Conservation (phyloP, 1,140 invertebrate species). For the Phocides pigmalion region DNA sequence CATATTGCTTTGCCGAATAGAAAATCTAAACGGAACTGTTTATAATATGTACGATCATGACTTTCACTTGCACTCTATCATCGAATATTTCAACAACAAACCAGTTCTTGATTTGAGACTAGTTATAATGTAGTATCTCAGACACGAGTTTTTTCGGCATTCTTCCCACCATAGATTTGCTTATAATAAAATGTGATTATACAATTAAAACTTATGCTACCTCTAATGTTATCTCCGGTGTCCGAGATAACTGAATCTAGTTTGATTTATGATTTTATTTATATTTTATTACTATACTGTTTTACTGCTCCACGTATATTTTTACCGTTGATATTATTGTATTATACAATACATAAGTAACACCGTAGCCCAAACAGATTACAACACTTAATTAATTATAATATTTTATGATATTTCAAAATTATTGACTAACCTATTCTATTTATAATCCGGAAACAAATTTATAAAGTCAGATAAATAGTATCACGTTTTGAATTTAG, state of each 20-base stretch:
- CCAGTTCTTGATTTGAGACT: constrained; percentile 63
- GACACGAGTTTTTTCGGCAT: constrained; percentile 35
- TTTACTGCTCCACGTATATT: constrained; percentile 3
- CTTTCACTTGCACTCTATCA: constrained; percentile 81
- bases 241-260: neutral
- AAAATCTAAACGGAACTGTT: constrained; percentile 73
- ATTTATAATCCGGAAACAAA: constrained; percentile 19
- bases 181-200: constrained; percentile 24
- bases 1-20: constrained; percentile 38
- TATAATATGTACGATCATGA: constrained; percentile 67
- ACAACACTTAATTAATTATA: too few species aligned
- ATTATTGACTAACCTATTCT: too few species aligned
- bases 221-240: constrained; percentile 11
- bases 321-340: neutral
- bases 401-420: too few species aligned
- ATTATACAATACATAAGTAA: neutral
- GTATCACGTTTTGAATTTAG: constrained; percentile 24
- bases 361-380: too few species aligned
- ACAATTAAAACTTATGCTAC: constrained; percentile 12
- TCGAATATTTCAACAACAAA: constrained; percentile 73
- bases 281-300: constrained; percentile 10
- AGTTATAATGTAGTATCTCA: constrained; percentile 45
- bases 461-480: constrained; percentile 22
- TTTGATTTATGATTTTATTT: constrained; percentile 19
- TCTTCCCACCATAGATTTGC: constrained; percentile 13